Percentiles rank a stretch among this genome's conserved stretches.
Evolutionary conservation across 2,888 invertebrate genomes (phyloP).

Genomic region (Abrostola tripartita): DNA sequence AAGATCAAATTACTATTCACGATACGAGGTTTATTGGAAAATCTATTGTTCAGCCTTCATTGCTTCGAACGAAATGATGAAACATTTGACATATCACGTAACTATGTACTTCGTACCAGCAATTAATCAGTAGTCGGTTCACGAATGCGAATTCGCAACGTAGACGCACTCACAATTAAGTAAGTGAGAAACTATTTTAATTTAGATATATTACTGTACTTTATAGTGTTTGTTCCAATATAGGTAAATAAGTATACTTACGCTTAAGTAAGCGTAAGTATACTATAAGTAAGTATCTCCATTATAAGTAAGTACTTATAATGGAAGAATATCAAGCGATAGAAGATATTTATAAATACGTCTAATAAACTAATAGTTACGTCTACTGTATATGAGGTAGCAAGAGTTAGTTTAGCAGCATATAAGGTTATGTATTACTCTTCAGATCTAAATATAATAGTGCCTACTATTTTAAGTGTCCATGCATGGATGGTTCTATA

Average conservation of each 20-base stretch:
- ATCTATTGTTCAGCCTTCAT: slow-evolving; percentile 50
- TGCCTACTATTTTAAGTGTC: too few species aligned
- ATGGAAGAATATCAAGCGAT: too few species aligned
- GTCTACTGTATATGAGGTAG: too few species aligned
- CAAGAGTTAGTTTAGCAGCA: too few species aligned
- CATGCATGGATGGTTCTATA: too few species aligned
- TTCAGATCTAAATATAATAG: too few species aligned
- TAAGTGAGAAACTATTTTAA: slow-evolving; percentile 30
- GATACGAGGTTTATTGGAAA: slow-evolving; percentile 49
- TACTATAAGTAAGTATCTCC: too few species aligned
- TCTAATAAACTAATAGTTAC: too few species aligned
- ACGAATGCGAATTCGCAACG: slow-evolving; percentile 59
- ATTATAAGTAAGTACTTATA: too few species aligned
- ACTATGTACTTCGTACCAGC: slow-evolving; percentile 46
- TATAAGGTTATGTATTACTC: too few species aligned
- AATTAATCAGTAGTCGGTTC: slow-evolving; percentile 66
- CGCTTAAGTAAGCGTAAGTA: too few species aligned
- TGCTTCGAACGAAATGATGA: slow-evolving; percentile 44
- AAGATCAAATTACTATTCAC: slow-evolving; percentile 50
- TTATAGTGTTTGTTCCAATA: background rate
- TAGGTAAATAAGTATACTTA: background rate
- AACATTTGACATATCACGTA: slow-evolving; percentile 65
- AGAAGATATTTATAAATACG: too few species aligned
- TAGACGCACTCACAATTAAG: slow-evolving; percentile 57
- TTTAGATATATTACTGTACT: slow-evolving; percentile 3